A percentile compares a stretch with the other conserved stretches of the same genome.
These are phyloP conservation scores for Pantherophis guttatus DNA, from an alignment of 2,113 vertebrate species.

Conservation along the genomic window DNA sequence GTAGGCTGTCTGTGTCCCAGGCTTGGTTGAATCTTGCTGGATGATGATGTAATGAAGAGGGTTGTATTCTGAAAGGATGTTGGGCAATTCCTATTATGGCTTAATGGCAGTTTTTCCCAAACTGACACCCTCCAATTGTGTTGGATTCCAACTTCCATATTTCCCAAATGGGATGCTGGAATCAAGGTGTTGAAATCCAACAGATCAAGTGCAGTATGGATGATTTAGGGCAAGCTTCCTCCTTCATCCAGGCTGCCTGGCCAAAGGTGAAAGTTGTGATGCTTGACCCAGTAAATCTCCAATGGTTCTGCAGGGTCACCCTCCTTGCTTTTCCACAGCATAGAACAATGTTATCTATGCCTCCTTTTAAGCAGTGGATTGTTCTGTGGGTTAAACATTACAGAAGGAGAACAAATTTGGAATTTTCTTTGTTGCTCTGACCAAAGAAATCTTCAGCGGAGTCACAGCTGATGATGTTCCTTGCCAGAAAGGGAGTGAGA, in stretches of 20 bases:
- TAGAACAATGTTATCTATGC: conserved; percentile 24
- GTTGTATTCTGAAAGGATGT: too few relatives aligned
- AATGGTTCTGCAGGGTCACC: background rate
- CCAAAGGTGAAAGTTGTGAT: background rate
- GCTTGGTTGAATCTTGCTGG: too few relatives aligned
- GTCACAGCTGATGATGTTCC: background rate
- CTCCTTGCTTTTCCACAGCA: background rate
- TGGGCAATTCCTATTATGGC: too few relatives aligned
- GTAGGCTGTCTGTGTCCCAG: too few relatives aligned
- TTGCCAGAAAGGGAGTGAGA: background rate
- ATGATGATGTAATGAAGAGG: too few relatives aligned
- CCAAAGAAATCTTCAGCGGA: background rate
- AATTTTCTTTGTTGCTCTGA: background rate
- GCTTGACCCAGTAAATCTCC: background rate
- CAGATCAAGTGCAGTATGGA: background rate
- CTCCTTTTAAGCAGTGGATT: background rate
- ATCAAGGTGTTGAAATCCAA: background rate
- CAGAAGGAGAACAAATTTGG: background rate
- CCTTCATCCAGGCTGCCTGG: background rate
- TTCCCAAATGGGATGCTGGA: background rate
- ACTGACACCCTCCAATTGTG: background rate
- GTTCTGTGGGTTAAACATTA: conserved; percentile 24
- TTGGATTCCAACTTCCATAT: background rate
- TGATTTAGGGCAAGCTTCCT: background rate
- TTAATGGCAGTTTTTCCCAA: background rate